A percentile compares a stretch with the other conserved stretches of the same genome.
Evolutionary conservation across 1,140 invertebrate species (phyloP).

Genomic region (Physella acuta): DNA sequence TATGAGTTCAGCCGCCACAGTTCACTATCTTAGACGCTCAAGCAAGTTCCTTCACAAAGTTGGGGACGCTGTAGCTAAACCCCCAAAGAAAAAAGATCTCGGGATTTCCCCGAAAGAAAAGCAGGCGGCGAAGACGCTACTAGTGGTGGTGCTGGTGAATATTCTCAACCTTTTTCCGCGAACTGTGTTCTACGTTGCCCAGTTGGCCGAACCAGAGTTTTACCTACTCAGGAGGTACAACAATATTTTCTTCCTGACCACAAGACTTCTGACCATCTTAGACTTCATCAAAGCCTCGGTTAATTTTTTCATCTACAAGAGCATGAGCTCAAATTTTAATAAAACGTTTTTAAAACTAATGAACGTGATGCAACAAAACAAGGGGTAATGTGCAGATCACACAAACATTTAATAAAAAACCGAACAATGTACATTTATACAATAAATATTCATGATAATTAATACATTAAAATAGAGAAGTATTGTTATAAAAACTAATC

Average conservation of each 20-base stretch:
- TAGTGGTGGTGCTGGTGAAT: background rate
- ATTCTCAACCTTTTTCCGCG: background rate
- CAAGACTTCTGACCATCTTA: background rate
- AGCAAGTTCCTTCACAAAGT: background rate
- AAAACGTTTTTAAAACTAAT: no score
- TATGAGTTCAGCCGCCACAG: background rate
- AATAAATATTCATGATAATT: no score
- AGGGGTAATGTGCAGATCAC: no score
- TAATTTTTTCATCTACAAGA: background rate
- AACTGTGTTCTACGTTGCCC: background rate
- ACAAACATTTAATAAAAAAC: no score
- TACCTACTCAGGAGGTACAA: conserved; percentile 6
- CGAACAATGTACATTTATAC: no score
- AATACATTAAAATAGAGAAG: no score
- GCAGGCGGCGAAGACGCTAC: background rate
- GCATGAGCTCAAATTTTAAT: conserved; percentile 1
- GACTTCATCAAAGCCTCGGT: conserved; percentile 3
- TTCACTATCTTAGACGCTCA: background rate
- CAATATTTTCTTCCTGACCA: background rate
- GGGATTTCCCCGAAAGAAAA: conserved; percentile 2
- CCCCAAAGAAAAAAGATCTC: no score
- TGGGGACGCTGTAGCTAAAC: no score
- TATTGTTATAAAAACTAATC: no score
- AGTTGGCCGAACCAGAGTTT: no score
- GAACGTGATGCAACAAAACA: no score